Conservation (phyloP, 2,888 invertebrate genomes). For the Caenorhabditis sp. region DNA sequence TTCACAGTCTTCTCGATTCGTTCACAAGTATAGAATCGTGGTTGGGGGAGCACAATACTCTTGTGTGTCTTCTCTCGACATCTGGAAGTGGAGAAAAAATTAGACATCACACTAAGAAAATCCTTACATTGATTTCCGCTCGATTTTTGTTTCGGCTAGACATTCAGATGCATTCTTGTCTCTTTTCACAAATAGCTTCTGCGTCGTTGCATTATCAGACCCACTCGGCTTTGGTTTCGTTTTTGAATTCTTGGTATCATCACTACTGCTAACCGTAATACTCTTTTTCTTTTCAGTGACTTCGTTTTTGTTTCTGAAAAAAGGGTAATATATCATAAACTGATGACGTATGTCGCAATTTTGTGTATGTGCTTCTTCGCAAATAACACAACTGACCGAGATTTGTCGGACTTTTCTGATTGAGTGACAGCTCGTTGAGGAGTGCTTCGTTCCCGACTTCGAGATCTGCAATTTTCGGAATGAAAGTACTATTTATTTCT, state of each 20-base stretch:
- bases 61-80: conserved; percentile 69
- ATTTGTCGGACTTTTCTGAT: conserved; percentile 62
- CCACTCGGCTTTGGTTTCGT: neutral
- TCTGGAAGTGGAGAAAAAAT: conserved; percentile 49
- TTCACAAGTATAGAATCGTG: conserved; percentile 44
- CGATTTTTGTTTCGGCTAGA: conserved; percentile 71
- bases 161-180: conserved; percentile 63
- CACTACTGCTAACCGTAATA: conserved; percentile 26
- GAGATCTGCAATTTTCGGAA: conserved; percentile 49
- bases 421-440: conserved; percentile 62
- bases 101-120: conserved; percentile 16
- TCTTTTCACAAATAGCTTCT: conserved; percentile 61
- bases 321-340: neutral
- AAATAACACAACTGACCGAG: conserved; percentile 65
- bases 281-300: conserved; percentile 36
- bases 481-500: conserved; percentile 32
- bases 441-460: conserved; percentile 60
- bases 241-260: neutral
- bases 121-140: conserved; percentile 69
- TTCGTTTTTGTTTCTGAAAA: conserved; percentile 47
- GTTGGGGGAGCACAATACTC: conserved; percentile 60
- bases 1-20: conserved; percentile 62
- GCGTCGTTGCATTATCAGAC: conserved; percentile 40
- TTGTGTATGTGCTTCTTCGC: neutral
- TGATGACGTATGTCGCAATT: conserved; percentile 16